Evolutionary conservation across 2,888 invertebrate species (phyloP).

Genomic region (Amiota minor): DNA sequence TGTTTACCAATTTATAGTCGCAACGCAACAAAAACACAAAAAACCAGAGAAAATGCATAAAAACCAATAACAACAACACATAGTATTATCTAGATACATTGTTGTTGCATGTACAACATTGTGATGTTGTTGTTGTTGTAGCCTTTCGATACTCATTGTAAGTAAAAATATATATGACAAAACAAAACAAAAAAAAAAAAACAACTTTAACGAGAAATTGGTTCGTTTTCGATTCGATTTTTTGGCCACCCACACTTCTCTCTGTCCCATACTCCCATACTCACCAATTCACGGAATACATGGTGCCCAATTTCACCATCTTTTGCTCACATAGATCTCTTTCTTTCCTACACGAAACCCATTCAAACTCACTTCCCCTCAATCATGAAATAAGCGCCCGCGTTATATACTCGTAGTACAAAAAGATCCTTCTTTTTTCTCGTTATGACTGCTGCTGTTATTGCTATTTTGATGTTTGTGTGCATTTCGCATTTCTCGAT

Average conservation of each 20-base stretch:
- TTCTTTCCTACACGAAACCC: neutral
- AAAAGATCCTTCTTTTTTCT: too few species aligned
- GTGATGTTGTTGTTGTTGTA: too few species aligned
- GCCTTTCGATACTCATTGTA: too few species aligned
- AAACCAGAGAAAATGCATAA: slow-evolving; percentile 62
- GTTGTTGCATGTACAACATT: too few species aligned
- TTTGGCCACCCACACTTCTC: neutral
- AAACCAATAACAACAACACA: slow-evolving; percentile 42
- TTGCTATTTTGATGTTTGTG: neutral
- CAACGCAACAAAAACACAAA: slow-evolving; percentile 44
- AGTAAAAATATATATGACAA: too few species aligned
- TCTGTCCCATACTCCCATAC: neutral
- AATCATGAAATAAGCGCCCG: too few species aligned
- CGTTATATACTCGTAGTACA: too few species aligned
- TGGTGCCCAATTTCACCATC: neutral
- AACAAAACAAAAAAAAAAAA: slow-evolving; percentile 34
- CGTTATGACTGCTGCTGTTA: too few species aligned
- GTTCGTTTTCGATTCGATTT: neutral
- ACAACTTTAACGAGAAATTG: slow-evolving; percentile 33
- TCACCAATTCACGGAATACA: neutral
- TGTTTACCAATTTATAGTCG: slow-evolving; percentile 67
- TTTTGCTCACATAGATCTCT: neutral
- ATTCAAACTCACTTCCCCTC: too few species aligned
- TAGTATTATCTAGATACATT: too few species aligned
- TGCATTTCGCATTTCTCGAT: slow-evolving; percentile 18